phyloP scores from a whole-genome alignment of 2,888 invertebrate genomes.

The Ornithoptera alexandrae region DNA sequence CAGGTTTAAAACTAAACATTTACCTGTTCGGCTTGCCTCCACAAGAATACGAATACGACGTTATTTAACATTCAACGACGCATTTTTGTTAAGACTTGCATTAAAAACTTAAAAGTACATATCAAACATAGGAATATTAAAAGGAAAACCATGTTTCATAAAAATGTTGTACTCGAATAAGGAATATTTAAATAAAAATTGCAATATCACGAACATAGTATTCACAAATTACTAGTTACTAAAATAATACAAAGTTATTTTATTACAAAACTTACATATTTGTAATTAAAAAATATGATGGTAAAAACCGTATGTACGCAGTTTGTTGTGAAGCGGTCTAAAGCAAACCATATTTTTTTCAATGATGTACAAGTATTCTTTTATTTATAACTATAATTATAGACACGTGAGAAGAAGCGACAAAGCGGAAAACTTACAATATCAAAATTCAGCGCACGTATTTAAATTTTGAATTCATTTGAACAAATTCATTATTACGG shows the following conservation, averaged over 20 bases:
- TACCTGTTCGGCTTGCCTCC: background rate
- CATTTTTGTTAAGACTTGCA: background rate
- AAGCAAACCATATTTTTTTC: background rate
- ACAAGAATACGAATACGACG: background rate
- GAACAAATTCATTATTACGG: no score
- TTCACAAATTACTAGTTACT: no score
- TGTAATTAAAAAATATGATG: background rate
- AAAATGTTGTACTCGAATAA: background rate
- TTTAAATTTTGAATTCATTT: background rate
- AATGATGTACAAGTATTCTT: background rate
- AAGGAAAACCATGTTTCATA: background rate
- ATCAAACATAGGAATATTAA: background rate
- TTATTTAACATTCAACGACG: background rate
- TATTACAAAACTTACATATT: no score
- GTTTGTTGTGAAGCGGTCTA: background rate
- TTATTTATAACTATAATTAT: constrained; percentile 6
- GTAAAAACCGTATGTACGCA: background rate
- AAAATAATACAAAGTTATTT: no score
- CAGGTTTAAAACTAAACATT: background rate
- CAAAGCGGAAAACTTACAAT: background rate
- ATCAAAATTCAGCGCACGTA: background rate
- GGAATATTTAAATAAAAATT: background rate
- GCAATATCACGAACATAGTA: no score
- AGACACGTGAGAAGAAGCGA: background rate
- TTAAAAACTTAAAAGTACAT: background rate